Conservation (phyloP, 64 coral and sea anemone genomes). For the Montipora efflorescens region DNA sequence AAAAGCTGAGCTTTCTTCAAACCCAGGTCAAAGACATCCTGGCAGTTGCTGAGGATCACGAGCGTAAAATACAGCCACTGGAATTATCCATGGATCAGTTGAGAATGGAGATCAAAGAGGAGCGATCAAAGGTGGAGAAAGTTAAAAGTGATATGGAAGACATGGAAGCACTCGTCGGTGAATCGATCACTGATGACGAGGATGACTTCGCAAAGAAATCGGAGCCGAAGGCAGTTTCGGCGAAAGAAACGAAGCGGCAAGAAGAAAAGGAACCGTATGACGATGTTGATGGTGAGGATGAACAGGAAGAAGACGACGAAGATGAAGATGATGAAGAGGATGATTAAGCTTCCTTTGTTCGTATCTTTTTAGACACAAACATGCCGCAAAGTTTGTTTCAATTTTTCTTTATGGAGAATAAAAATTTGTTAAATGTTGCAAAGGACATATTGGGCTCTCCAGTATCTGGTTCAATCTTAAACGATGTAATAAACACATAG, state of each 20-base stretch:
- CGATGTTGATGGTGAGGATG: neutral
- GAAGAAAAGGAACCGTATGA: neutral
- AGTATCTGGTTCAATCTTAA: too few species aligned
- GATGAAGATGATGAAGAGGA: neutral
- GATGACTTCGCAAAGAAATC: neutral
- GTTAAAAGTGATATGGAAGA: slow-evolving; percentile 83
- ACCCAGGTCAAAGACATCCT: slow-evolving; percentile 78
- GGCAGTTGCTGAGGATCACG: slow-evolving; percentile 66
- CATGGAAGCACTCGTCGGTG: slow-evolving; percentile 67
- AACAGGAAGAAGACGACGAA: neutral
- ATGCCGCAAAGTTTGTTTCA: neutral
- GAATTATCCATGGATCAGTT: slow-evolving; percentile 69
- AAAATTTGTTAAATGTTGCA: neutral
- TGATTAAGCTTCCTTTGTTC: neutral
- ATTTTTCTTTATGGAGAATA: neutral
- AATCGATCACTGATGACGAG: slow-evolving; percentile 42
- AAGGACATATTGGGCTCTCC: neutral
- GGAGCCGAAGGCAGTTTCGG: neutral
- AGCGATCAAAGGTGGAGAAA: neutral
- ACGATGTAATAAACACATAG: too few species aligned
- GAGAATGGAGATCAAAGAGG: slow-evolving; percentile 55
- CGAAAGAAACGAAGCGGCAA: neutral
- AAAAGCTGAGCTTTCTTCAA: slow-evolving; percentile 81
- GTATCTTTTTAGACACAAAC: neutral
- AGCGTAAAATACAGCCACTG: slow-evolving; percentile 69